These are phyloP conservation scores for Saguinus midas DNA, from an alignment of 2,113 vertebrate species.

Conservation along the genomic window DNA sequence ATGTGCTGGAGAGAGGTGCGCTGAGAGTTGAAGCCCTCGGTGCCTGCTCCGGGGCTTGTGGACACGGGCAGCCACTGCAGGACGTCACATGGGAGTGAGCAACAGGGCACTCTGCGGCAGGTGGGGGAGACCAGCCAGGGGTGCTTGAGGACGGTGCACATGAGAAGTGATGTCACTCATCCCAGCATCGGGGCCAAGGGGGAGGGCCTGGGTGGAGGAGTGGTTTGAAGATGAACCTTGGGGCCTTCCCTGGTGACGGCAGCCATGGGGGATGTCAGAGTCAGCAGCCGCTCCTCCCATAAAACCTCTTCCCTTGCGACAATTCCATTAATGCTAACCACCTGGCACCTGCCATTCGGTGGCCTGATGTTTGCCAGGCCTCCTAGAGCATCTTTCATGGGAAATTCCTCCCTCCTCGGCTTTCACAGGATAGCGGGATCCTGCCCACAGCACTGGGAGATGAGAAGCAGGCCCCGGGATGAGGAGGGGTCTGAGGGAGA, in stretches of 20 bases:
- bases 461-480: constrained; percentile 68
- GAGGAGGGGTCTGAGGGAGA: not conserved
- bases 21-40: not conserved
- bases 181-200: fast-evolving
- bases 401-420: constrained; percentile 54
- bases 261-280: not conserved
- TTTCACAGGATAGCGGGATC: constrained; percentile 42
- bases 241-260: not conserved
- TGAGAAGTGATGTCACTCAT: not conserved
- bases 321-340: constrained; percentile 59
- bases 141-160: fast-evolving
- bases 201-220: fast-evolving
- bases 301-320: not conserved
- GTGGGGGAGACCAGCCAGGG: not conserved
- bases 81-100: too few relatives aligned
- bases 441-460: constrained; percentile 52
- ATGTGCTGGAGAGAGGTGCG: fast-evolving
- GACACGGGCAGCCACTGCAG: not conserved
- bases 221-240: fast-evolving
- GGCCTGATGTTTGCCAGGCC: constrained; percentile 70
- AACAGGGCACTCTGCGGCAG: fast-evolving
- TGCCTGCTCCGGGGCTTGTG: fast-evolving
- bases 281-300: not conserved
- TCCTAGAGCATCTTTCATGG: constrained; percentile 63
- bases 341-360: constrained; percentile 64